These are phyloP conservation scores for Colaptes auratus DNA, from an alignment of 2,113 vertebrate genomes.

Conservation along the genomic window DNA sequence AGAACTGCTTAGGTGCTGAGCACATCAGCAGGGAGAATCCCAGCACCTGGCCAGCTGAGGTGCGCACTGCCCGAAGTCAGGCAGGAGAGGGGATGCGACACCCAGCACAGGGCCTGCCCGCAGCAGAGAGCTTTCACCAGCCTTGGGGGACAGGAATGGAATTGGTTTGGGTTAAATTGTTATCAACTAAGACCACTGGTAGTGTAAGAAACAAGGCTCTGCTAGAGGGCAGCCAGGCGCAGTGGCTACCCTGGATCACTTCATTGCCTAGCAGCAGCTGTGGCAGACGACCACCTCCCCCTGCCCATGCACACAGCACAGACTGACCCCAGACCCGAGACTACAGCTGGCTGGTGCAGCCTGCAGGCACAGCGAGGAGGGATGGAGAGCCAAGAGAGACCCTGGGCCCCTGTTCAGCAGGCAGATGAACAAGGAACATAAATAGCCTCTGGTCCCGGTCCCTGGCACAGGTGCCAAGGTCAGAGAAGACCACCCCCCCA, in stretches of 20 bases:
- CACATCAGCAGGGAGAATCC: background rate
- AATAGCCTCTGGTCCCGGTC: background rate
- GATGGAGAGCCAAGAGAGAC: background rate
- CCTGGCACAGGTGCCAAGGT: background rate
- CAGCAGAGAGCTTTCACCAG: background rate
- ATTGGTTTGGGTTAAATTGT: background rate
- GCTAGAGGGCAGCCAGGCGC: background rate
- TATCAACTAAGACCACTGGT: background rate
- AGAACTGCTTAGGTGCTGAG: background rate
- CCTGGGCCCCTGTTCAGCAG: background rate
- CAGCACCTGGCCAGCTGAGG: background rate
- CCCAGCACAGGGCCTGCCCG: background rate
- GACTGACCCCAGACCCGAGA: fast-evolving
- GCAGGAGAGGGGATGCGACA: background rate
- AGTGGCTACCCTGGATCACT: background rate
- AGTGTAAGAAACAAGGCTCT: background rate
- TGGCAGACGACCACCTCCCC: background rate
- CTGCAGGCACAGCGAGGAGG: background rate
- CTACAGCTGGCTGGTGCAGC: background rate
- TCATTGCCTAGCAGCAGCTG: background rate
- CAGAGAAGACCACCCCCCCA: background rate
- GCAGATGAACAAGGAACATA: background rate
- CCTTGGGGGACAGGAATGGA: background rate
- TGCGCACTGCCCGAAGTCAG: background rate
- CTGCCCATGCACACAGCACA: background rate